These are phyloP conservation scores for Myopa tessellatipennis DNA, from an alignment of 2,888 invertebrate genomes.

Conservation along the genomic window DNA sequence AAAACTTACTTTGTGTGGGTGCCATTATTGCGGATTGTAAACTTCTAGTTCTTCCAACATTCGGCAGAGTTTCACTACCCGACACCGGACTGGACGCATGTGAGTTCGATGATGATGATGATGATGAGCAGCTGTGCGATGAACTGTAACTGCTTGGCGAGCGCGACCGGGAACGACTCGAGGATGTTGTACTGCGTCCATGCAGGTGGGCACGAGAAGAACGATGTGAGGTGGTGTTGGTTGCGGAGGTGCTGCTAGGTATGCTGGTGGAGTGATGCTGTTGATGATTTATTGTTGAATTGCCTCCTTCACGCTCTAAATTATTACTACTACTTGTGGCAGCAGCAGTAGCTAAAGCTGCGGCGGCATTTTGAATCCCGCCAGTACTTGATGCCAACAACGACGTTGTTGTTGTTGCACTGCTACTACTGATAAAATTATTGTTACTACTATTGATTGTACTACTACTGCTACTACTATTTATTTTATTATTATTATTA, in stretches of 20 bases:
- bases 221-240: slow-evolving; percentile 49
- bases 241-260: slow-evolving; percentile 40
- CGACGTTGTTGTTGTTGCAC: slow-evolving; percentile 53
- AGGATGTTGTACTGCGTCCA: slow-evolving; percentile 70
- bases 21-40: slow-evolving; percentile 70
- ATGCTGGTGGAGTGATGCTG: slow-evolving; percentile 35
- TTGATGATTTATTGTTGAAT: slow-evolving; percentile 40
- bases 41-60: slow-evolving; percentile 59
- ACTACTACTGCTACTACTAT: slow-evolving; percentile 59
- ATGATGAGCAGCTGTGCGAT: slow-evolving; percentile 66
- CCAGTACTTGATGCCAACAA: slow-evolving; percentile 44
- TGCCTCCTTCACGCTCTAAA: slow-evolving; percentile 52
- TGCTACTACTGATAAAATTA: slow-evolving; percentile 61
- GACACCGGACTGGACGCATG: slow-evolving; percentile 67
- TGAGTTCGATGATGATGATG: slow-evolving; percentile 65
- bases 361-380: slow-evolving; percentile 64
- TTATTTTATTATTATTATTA: slow-evolving; percentile 49
- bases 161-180: slow-evolving; percentile 71
- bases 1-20: slow-evolving; percentile 48
- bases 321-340: slow-evolving; percentile 51
- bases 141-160: slow-evolving; percentile 69
- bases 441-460: slow-evolving; percentile 66
- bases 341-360: slow-evolving; percentile 52
- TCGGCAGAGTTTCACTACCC: slow-evolving; percentile 59
- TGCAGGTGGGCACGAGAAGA: slow-evolving; percentile 54